Percentiles rank a stretch among this genome's conserved stretches.
phyloP scores from a whole-genome alignment of 2,797 vertebrate species.

The Erethizon dorsatum region DNA sequence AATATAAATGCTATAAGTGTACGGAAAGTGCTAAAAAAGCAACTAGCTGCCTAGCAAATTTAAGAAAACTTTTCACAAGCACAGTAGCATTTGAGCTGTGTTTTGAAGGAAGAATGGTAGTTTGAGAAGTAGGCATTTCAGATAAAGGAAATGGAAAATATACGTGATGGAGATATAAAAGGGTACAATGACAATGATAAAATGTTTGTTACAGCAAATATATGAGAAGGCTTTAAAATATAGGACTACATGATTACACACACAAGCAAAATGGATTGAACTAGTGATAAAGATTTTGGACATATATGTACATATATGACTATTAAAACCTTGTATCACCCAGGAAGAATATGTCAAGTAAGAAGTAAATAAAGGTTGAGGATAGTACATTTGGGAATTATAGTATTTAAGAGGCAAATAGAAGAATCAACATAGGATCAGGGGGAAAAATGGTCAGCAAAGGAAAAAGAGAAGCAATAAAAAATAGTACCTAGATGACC shows the following conservation, averaged over 20 bases:
- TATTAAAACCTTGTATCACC: slow-evolving; percentile 23
- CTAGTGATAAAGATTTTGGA: background rate
- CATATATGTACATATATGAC: background rate
- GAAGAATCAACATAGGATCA: background rate
- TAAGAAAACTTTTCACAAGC: background rate
- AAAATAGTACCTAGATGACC: background rate
- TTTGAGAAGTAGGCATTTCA: background rate
- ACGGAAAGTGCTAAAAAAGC: background rate
- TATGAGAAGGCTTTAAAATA: background rate
- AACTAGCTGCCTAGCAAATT: slow-evolving; percentile 17
- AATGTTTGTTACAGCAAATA: slow-evolving; percentile 2
- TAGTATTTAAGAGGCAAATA: slow-evolving; percentile 31
- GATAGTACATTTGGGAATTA: background rate
- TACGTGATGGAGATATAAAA: background rate
- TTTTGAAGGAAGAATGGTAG: slow-evolving; percentile 24
- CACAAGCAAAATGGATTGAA: background rate
- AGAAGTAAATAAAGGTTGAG: background rate
- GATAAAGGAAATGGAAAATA: slow-evolving; percentile 12
- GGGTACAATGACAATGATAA: background rate
- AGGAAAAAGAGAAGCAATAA: background rate
- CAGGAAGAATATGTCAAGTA: slow-evolving; percentile 20
- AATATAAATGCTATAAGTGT: background rate
- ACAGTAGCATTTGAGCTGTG: background rate
- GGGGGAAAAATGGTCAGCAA: background rate
- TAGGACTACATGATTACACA: background rate